Evolutionary conservation across 2,113 vertebrate species (phyloP).

Genomic region (Phalacrocorax brasilianus): DNA sequence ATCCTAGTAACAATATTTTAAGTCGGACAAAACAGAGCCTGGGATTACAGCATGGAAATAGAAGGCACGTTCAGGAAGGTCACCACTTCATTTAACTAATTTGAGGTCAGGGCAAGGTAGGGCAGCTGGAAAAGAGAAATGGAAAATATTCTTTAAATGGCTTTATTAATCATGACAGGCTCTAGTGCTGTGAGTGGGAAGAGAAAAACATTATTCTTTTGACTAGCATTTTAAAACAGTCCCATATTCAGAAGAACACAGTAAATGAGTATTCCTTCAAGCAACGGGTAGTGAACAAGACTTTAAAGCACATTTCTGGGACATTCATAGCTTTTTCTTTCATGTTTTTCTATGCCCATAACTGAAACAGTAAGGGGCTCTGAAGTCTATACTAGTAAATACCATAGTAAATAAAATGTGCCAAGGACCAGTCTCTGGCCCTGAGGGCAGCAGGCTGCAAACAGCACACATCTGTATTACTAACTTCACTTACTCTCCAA

Average conservation of each 20-base stretch:
- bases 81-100: conserved; percentile 32
- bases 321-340: conserved; percentile 2
- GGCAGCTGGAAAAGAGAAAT: conserved; percentile 15
- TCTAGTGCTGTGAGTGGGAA: neutral
- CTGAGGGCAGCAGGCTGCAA: neutral
- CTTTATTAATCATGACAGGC: neutral
- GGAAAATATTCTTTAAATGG: neutral
- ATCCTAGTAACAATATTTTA: neutral
- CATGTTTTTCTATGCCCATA: conserved; percentile 3
- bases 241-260: neutral
- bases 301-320: conserved; percentile 25
- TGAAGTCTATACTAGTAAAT: neutral
- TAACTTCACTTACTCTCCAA: neutral
- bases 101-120: conserved; percentile 31
- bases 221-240: conserved; percentile 26
- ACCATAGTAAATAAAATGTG: neutral
- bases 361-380: neutral
- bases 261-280: neutral
- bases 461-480: neutral
- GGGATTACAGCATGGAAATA: neutral
- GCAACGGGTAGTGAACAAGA: neutral
- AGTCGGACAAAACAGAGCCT: neutral
- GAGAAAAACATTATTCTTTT: neutral
- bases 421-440: neutral
- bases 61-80: neutral